A percentile compares a stretch with the other conserved stretches of the same genome.
These are phyloP conservation scores for Didymodactylos carnosus DNA, from an alignment of 2,888 invertebrate genomes.

Conservation along the genomic window DNA sequence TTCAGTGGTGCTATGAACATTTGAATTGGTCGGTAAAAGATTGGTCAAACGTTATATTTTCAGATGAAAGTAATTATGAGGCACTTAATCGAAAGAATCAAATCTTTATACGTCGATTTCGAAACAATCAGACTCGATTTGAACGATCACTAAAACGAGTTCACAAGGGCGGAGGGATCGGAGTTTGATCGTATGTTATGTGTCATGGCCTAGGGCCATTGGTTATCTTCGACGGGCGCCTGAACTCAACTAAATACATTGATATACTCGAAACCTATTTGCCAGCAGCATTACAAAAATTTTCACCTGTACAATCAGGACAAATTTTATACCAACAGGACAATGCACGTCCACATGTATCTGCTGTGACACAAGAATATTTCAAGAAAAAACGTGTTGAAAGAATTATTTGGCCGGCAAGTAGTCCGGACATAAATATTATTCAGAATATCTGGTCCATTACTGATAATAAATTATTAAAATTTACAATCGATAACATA, in stretches of 20 bases:
- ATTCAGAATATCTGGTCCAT: background rate
- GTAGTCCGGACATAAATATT: background rate
- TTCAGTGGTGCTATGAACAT: too few species aligned
- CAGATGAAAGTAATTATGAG: too few species aligned
- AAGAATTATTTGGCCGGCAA: background rate
- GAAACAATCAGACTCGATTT: background rate
- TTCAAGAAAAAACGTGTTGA: background rate
- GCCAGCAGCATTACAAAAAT: background rate
- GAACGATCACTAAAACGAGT: too few species aligned
- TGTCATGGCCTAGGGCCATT: background rate
- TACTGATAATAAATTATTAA: background rate
- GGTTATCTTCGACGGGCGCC: background rate
- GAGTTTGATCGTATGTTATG: background rate
- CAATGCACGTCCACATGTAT: background rate
- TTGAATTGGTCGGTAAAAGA: too few species aligned
- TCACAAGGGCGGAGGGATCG: background rate
- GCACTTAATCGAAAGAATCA: background rate
- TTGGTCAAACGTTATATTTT: too few species aligned
- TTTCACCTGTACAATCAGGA: background rate
- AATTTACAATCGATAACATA: background rate
- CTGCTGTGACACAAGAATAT: background rate
- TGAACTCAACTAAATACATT: background rate
- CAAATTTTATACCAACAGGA: background rate
- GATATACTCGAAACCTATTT: background rate
- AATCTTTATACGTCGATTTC: background rate